Evolutionary conservation across 2,113 vertebrate species (phyloP).

Genomic region (Cyprinodon brontotheroides): DNA sequence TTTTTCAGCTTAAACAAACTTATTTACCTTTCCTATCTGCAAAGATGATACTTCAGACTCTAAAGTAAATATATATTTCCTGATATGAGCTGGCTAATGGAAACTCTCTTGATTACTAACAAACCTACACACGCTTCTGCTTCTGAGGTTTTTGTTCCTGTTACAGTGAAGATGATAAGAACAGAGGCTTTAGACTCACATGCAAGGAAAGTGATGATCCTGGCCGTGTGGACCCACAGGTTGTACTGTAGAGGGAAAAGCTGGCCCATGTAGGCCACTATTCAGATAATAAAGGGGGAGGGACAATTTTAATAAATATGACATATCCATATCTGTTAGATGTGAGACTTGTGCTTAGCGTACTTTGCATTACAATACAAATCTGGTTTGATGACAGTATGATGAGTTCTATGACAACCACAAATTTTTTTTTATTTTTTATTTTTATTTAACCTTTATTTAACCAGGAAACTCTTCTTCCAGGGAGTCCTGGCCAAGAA

Average conservation of each 20-base stretch:
- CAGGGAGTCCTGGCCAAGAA: no score
- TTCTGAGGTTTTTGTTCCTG: slow-evolving; percentile 32
- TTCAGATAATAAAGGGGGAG: slow-evolving; percentile 30
- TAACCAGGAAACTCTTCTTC: no score
- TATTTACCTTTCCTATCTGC: slow-evolving; percentile 13
- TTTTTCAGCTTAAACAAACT: slow-evolving; percentile 10
- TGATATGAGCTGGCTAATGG: not conserved
- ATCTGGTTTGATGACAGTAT: slow-evolving; percentile 6
- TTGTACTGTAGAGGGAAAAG: slow-evolving; percentile 42
- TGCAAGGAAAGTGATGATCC: slow-evolving; percentile 28
- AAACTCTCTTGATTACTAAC: not conserved
- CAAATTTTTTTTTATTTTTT: no score
- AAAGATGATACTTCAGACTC: not conserved
- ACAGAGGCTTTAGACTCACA: not conserved
- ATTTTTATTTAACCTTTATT: no score
- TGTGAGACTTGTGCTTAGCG: not conserved
- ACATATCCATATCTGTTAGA: not conserved
- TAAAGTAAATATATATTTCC: not conserved
- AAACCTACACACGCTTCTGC: slow-evolving; percentile 6
- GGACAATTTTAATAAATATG: not conserved
- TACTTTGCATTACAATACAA: not conserved
- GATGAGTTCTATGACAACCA: not conserved
- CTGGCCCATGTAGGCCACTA: slow-evolving; percentile 53
- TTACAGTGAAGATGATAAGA: slow-evolving; percentile 20
- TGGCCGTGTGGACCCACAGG: slow-evolving; percentile 36